Conservation (phyloP, 2,113 vertebrate species). For the Hemiscyllium ocellatum region DNA sequence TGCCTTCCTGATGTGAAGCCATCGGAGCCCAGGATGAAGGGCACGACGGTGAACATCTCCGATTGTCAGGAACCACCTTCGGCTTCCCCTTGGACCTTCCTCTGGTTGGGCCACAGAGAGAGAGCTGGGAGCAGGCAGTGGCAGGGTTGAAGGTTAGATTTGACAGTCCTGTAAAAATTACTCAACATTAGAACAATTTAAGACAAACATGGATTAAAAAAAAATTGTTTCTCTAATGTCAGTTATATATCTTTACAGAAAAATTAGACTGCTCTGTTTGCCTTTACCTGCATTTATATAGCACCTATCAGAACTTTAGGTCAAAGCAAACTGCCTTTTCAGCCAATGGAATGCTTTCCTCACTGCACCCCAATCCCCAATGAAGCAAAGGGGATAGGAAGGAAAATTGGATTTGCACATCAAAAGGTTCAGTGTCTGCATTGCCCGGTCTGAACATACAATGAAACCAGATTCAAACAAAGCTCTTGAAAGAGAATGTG, state of each 20-base stretch:
- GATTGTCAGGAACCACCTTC: slow-evolving; percentile 18
- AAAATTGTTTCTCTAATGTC: not conserved
- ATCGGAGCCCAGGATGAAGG: slow-evolving; percentile 38
- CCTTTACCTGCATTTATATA: not conserved
- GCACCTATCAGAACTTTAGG: not conserved
- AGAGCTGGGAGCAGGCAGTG: slow-evolving; percentile 38
- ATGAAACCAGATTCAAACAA: too few relatives aligned
- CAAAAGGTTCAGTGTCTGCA: too few relatives aligned
- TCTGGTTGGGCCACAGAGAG: slow-evolving; percentile 39
- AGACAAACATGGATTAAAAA: not conserved
- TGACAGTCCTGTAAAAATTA: not conserved
- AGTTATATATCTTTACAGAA: too few relatives aligned
- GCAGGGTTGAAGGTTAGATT: slow-evolving; percentile 41
- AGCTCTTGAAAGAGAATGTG: too few relatives aligned
- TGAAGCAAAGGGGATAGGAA: not conserved
- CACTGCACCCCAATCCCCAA: not conserved
- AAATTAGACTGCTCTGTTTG: too few relatives aligned
- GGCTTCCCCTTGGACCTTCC: slow-evolving; percentile 37
- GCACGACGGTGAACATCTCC: not conserved
- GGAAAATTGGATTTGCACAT: too few relatives aligned
- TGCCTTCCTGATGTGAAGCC: slow-evolving; percentile 41
- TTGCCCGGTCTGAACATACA: too few relatives aligned
- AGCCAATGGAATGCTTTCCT: not conserved
- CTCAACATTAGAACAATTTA: not conserved
- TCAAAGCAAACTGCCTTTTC: not conserved